Conservation (phyloP, 1,140 invertebrate genomes). For the Medauroidea extradentata region DNA sequence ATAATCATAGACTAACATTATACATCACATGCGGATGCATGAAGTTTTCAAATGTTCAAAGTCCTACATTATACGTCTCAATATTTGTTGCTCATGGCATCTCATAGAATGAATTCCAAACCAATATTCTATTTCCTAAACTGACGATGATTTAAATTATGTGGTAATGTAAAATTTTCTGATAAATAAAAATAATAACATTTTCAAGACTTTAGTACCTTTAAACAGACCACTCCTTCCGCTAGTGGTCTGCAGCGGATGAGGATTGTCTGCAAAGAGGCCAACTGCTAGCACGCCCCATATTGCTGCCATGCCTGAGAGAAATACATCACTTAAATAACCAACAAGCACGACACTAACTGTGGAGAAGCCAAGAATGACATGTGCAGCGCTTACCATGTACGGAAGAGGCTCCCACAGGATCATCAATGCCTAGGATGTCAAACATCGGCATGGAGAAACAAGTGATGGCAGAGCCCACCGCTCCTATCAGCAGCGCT, state of each 20-base stretch:
- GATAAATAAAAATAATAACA: too few species aligned
- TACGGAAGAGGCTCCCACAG: slow-evolving; percentile 84
- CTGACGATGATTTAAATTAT: too few species aligned
- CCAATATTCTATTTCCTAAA: too few species aligned
- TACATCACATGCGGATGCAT: too few species aligned
- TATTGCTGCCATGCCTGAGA: slow-evolving; percentile 46
- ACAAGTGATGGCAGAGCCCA: slow-evolving; percentile 72
- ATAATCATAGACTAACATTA: too few species aligned
- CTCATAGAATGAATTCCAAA: too few species aligned
- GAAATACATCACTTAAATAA: not conserved
- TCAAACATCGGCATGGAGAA: slow-evolving; percentile 68
- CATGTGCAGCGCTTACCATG: slow-evolving; percentile 57
- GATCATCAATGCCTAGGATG: slow-evolving; percentile 76
- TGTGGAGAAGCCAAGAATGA: not conserved
- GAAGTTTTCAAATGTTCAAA: too few species aligned
- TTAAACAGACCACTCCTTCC: slow-evolving; percentile 75
- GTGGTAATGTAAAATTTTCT: too few species aligned
- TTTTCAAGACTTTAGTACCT: too few species aligned
- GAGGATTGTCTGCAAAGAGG: slow-evolving; percentile 82
- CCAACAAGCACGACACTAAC: not conserved
- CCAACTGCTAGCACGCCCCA: slow-evolving; percentile 84
- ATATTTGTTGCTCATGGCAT: too few species aligned
- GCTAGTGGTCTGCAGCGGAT: slow-evolving; percentile 69
- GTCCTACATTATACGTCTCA: too few species aligned
- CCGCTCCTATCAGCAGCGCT: slow-evolving; percentile 72